Percentiles rank a stretch among this genome's conserved stretches.
Evolutionary conservation across 2,797 vertebrate genomes (phyloP).

Genomic region (Thalassophryne amazonica): DNA sequence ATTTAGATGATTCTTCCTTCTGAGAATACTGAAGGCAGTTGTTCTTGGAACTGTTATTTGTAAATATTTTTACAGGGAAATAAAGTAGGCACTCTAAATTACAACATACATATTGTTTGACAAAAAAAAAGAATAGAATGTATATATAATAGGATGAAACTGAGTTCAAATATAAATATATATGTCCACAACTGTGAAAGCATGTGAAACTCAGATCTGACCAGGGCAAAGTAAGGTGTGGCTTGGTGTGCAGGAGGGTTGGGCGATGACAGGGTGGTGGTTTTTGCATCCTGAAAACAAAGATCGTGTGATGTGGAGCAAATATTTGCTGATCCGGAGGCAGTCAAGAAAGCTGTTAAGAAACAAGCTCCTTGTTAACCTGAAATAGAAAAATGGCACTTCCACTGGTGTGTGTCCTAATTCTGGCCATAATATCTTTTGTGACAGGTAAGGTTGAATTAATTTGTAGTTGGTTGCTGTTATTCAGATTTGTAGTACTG

Average conservation of each 20-base stretch:
- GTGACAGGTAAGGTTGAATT: constrained; percentile 40
- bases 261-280: not conserved
- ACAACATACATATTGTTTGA: too few relatives aligned
- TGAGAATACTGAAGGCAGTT: too few relatives aligned
- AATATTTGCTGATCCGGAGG: constrained; percentile 48
- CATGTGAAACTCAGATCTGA: not conserved
- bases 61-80: too few relatives aligned
- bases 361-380: not conserved
- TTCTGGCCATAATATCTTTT: constrained; percentile 18
- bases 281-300: constrained; percentile 28
- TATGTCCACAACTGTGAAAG: too few relatives aligned
- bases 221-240: constrained; percentile 62
- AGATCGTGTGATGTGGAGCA: constrained; percentile 18
- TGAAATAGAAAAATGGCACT: constrained; percentile 30
- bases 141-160: too few relatives aligned
- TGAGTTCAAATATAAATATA: too few relatives aligned
- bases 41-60: too few relatives aligned
- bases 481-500: not conserved
- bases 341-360: not conserved
- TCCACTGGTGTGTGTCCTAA: constrained; percentile 15
- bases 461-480: not conserved
- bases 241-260: not conserved
- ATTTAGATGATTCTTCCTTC: too few relatives aligned
- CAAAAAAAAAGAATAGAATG: too few relatives aligned
- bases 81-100: too few relatives aligned